phyloP scores from a whole-genome alignment of 2,113 vertebrate genomes.

The Ptilonorhynchus violaceus region DNA sequence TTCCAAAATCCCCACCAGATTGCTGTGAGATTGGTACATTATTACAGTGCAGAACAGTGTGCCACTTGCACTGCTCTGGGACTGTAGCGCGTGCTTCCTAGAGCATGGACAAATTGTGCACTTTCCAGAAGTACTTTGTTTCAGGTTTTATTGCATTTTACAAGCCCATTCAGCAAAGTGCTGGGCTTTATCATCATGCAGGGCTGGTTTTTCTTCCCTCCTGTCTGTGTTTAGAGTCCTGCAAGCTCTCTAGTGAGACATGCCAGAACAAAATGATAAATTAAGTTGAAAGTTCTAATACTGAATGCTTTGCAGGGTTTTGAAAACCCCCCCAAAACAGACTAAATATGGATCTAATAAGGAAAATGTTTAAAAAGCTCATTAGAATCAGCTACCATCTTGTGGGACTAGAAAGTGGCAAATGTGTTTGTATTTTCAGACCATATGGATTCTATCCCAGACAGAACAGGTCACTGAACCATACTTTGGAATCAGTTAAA shows the following conservation, averaged over 20 bases:
- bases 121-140: not conserved
- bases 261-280: not conserved
- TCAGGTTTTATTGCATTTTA: not conserved
- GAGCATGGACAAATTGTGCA: not conserved
- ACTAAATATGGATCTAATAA: not conserved
- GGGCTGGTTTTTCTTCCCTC: not conserved
- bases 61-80: not conserved
- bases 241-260: not conserved
- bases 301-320: not conserved
- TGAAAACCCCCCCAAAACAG: not conserved
- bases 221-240: not conserved
- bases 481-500: not conserved
- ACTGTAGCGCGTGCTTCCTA: not conserved
- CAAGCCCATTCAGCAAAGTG: slow-evolving; percentile 28
- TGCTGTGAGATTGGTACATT: not conserved
- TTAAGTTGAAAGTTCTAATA: not conserved
- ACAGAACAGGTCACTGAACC: not conserved
- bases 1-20: not conserved
- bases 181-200: slow-evolving; percentile 9
- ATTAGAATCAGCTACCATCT: not conserved
- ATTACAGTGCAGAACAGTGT: not conserved
- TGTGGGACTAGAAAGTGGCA: not conserved
- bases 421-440: not conserved
- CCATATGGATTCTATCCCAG: not conserved
- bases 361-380: not conserved